A percentile compares a stretch with the other conserved stretches of the same genome.
These are phyloP conservation scores for Diaperis boleti DNA, from an alignment of 2,888 invertebrate genomes.

Conservation along the genomic window DNA sequence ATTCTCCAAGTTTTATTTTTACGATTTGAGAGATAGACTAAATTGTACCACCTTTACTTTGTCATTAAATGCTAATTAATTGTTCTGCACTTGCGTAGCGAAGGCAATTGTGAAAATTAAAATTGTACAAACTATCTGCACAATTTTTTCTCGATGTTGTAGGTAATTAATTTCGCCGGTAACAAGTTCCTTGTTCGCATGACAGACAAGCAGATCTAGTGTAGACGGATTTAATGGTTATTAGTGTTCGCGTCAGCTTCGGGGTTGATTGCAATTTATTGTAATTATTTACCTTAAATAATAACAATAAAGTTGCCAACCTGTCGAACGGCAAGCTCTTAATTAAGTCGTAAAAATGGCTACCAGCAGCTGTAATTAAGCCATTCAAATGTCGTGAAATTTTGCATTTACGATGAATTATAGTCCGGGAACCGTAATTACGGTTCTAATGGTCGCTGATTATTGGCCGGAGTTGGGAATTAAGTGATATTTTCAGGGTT, in stretches of 20 bases:
- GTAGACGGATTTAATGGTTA: constrained; percentile 12
- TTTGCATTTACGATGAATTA: constrained; percentile 22
- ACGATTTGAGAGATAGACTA: too few species aligned
- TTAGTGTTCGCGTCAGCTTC: background rate
- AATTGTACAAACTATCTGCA: too few species aligned
- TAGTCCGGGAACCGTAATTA: constrained; percentile 10
- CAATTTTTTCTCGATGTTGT: background rate
- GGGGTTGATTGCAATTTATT: constrained; percentile 31
- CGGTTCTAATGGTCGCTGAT: constrained; percentile 1
- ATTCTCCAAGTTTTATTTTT: too few species aligned
- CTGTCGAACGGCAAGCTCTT: constrained; percentile 27
- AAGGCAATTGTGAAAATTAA: too few species aligned
- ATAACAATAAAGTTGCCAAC: constrained; percentile 26
- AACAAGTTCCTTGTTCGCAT: constrained; percentile 12
- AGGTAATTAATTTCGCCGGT: background rate
- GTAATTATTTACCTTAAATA: constrained; percentile 28
- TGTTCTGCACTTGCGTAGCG: too few species aligned
- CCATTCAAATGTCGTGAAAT: constrained; percentile 32
- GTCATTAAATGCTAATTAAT: too few species aligned
- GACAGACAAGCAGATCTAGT: background rate
- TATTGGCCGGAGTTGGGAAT: constrained; percentile 7
- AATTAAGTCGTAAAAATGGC: constrained; percentile 28
- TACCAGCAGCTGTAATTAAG: constrained; percentile 15
- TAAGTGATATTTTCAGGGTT: background rate
- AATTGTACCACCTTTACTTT: too few species aligned